phyloP scores from a whole-genome alignment of 2,888 invertebrate genomes.

The Plebejus anna region DNA sequence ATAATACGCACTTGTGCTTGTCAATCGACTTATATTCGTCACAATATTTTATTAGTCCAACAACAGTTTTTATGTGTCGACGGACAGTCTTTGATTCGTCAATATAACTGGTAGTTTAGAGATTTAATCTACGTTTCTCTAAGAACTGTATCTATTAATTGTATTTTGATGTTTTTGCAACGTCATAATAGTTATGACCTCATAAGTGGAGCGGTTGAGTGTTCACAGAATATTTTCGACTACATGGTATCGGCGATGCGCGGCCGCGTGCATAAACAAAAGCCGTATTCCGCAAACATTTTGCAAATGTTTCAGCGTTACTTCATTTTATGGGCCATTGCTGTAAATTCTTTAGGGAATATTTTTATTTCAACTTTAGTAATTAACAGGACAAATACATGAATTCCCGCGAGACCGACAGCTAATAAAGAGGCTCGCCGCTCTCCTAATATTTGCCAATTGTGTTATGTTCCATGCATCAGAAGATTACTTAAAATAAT shows the following conservation, averaged over 20 bases:
- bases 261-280: conserved; percentile 35
- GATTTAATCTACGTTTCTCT: not conserved
- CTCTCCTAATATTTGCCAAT: conserved; percentile 37
- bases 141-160: not conserved
- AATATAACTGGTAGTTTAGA: too few relatives aligned
- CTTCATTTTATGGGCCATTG: conserved; percentile 37
- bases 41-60: too few relatives aligned
- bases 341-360: conserved; percentile 31
- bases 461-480: not conserved
- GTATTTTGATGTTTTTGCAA: not conserved
- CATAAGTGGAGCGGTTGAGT: conserved; percentile 7
- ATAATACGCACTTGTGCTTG: too few relatives aligned
- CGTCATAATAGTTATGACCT: not conserved
- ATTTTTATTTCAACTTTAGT: conserved; percentile 34
- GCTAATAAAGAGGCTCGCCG: conserved; percentile 44
- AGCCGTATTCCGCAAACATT: conserved; percentile 35
- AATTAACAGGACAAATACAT: conserved; percentile 31
- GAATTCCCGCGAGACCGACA: conserved; percentile 40
- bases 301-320: conserved; percentile 37
- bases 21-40: too few relatives aligned
- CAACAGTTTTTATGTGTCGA: too few relatives aligned
- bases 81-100: too few relatives aligned
- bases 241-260: not conserved
- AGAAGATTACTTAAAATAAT: not conserved
- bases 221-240: conserved; percentile 5